These are phyloP conservation scores for Aphidius colemani DNA, from an alignment of 2,888 invertebrate genomes.

Conservation along the genomic window DNA sequence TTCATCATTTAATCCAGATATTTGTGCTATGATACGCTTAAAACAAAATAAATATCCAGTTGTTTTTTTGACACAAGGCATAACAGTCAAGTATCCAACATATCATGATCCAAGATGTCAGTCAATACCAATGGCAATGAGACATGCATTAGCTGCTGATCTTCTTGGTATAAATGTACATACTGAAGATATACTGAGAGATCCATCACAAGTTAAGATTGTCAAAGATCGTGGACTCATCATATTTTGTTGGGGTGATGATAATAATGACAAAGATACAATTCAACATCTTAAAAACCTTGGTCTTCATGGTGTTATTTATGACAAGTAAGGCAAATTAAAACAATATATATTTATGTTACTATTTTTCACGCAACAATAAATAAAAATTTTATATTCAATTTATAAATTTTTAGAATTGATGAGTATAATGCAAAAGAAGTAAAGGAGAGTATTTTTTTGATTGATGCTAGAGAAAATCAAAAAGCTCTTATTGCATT, in stretches of 20 bases:
- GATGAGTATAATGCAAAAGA: slow-evolving; percentile 75
- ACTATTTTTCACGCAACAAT: background rate
- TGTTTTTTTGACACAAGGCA: slow-evolving; percentile 88
- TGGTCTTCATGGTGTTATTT: slow-evolving; percentile 94
- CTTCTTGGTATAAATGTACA: slow-evolving; percentile 90
- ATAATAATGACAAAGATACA: slow-evolving; percentile 85
- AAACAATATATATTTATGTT: background rate
- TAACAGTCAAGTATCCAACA: slow-evolving; percentile 72
- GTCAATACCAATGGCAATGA: slow-evolving; percentile 79
- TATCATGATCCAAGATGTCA: slow-evolving; percentile 86
- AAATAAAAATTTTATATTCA: background rate
- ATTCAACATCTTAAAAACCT: slow-evolving; percentile 85
- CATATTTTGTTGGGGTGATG: slow-evolving; percentile 97
- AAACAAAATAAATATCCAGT: slow-evolving; percentile 98
- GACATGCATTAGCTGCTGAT: slow-evolving; percentile 80
- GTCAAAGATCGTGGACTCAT: slow-evolving; percentile 82
- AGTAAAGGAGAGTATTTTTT: slow-evolving; percentile 81
- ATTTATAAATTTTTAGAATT: slow-evolving; percentile 59
- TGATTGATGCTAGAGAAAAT: slow-evolving; percentile 77
- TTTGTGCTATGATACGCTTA: slow-evolving; percentile 88
- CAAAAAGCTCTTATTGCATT: slow-evolving; percentile 68
- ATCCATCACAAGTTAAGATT: slow-evolving; percentile 78
- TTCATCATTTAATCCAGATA: slow-evolving; percentile 95
- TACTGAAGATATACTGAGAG: slow-evolving; percentile 86
- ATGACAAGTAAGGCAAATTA: slow-evolving; percentile 73